Evolutionary conservation across 2,113 vertebrate genomes (phyloP).

Genomic region (Sigmodon hispidus): DNA sequence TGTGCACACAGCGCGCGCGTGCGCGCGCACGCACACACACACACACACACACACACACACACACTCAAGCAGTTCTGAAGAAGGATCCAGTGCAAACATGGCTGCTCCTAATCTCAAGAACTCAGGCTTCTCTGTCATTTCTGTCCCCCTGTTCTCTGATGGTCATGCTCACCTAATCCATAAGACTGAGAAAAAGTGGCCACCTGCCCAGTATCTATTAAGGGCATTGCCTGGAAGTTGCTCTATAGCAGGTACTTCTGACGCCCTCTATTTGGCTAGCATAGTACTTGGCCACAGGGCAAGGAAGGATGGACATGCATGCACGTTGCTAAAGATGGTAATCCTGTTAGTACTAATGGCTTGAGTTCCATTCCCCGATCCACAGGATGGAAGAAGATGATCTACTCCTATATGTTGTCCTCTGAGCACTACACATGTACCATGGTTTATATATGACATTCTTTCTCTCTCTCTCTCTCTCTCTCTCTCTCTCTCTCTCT

Average conservation of each 20-base stretch:
- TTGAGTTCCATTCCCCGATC: not conserved
- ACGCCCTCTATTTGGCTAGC: not conserved
- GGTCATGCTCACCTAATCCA: not conserved
- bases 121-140: not conserved
- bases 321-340: not conserved
- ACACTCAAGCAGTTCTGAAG: not conserved
- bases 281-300: not conserved
- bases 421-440: not conserved
- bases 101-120: not conserved
- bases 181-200: not conserved
- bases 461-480: too few species aligned
- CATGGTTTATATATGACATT: not conserved
- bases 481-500: too few species aligned
- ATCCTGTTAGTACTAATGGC: not conserved
- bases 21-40: not conserved
- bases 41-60: not conserved
- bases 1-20: too few species aligned
- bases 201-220: not conserved
- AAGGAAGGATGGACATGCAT: rapidly evolving
- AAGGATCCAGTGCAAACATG: not conserved
- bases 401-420: not conserved
- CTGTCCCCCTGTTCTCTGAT: not conserved
- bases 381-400: not conserved
- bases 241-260: not conserved
- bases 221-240: not conserved